Conservation (phyloP, 2,113 vertebrate species). For the Micronisus gabar region DNA sequence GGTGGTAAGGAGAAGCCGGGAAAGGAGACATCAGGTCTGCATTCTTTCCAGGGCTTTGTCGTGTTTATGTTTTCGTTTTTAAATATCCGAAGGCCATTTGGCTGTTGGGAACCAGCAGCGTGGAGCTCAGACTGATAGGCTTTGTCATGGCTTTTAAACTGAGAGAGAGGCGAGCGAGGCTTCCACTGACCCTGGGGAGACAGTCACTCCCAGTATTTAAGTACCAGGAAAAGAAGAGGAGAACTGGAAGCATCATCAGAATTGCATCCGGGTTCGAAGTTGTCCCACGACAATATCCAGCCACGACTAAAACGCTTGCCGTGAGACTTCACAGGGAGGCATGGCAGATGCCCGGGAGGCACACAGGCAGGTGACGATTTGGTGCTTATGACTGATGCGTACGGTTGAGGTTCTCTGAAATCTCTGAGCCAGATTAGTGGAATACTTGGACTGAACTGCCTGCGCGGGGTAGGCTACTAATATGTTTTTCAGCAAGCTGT, state of each 20-base stretch:
- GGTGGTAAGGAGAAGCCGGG: neutral
- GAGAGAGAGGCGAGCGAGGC: neutral
- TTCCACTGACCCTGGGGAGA: neutral
- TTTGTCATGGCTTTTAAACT: neutral
- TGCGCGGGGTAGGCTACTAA: neutral
- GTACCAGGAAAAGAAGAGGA: neutral
- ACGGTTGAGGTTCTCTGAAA: neutral
- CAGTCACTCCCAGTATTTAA: neutral
- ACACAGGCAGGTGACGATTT: neutral
- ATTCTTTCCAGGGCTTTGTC: neutral
- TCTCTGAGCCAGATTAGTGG: neutral
- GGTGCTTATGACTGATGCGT: neutral
- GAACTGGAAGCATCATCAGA: neutral
- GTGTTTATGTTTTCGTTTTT: neutral
- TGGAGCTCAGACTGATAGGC: neutral
- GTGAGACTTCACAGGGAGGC: neutral
- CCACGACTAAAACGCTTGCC: neutral
- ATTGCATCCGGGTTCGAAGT: fast-evolving
- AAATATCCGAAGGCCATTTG: neutral
- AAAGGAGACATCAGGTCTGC: neutral
- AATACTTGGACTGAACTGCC: neutral
- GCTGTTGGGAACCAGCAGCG: neutral
- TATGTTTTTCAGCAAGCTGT: neutral
- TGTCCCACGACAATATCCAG: neutral
- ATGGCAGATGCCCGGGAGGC: neutral